Evolutionary conservation across 2,113 vertebrate genomes (phyloP).

Genomic region (Pongo pygmaeus): DNA sequence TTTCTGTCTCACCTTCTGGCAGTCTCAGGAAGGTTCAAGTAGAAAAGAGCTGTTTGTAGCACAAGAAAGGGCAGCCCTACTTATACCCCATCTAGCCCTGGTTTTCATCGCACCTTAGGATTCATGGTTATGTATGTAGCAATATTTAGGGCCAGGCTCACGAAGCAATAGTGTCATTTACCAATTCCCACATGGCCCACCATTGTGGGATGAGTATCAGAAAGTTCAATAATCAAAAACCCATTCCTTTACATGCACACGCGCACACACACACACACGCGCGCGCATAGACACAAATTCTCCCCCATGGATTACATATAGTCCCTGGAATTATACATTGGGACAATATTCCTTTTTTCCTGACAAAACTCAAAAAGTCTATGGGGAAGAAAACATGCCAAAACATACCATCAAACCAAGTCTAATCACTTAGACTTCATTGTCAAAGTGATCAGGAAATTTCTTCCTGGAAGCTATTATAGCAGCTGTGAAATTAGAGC

Average conservation of each 20-base stretch:
- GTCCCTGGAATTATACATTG: background rate
- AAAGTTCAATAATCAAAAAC: background rate
- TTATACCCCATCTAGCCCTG: no score
- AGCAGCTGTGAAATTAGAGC: background rate
- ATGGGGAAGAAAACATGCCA: background rate
- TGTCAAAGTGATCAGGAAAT: background rate
- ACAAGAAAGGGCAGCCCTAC: background rate
- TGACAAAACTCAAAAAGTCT: background rate
- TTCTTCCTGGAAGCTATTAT: background rate
- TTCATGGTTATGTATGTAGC: background rate
- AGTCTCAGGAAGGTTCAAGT: background rate
- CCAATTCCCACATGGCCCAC: background rate
- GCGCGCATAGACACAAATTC: background rate
- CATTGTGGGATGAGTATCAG: background rate
- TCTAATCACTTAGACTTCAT: background rate
- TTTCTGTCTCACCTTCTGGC: background rate
- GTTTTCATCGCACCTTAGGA: background rate
- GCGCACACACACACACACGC: no score
- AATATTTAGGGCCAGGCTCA: background rate
- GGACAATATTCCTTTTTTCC: background rate
- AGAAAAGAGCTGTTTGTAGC: background rate
- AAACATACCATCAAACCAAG: background rate
- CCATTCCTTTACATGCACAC: background rate
- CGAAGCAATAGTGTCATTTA: background rate
- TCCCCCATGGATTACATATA: background rate